Evolutionary conservation across 2,113 vertebrate species (phyloP).

Genomic region (Balaeniceps rex): DNA sequence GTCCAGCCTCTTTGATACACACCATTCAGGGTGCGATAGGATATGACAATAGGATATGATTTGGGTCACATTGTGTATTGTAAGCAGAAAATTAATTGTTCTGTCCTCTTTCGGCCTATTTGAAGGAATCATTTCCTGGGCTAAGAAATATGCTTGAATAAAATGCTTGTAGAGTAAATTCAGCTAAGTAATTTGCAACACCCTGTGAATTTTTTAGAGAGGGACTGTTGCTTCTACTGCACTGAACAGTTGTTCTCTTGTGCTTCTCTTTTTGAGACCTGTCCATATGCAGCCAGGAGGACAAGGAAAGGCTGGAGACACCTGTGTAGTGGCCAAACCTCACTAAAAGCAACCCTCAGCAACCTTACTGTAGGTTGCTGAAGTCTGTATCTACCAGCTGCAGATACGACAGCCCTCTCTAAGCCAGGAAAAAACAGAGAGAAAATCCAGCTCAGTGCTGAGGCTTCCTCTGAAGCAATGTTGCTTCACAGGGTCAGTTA

Average conservation of each 20-base stretch:
- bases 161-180: not conserved
- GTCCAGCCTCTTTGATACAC: not conserved
- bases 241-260: not conserved
- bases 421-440: not conserved
- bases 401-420: accelerated
- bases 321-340: not conserved
- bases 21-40: not conserved
- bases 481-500: not conserved
- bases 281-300: not conserved
- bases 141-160: not conserved
- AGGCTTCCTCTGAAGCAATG: not conserved
- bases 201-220: not conserved
- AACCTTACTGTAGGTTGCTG: not conserved
- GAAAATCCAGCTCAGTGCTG: not conserved
- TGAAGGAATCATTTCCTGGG: not conserved
- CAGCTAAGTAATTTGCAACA: not conserved
- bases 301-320: not conserved
- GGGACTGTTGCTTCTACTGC: not conserved
- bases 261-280: not conserved
- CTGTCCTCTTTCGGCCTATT: not conserved
- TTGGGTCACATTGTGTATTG: not conserved
- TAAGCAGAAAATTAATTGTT: not conserved
- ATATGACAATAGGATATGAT: not conserved
- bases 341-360: not conserved
- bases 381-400: not conserved